Evolutionary conservation across 92 coral and sea anemone species (phyloP).

Genomic region (Diadumene lineata): DNA sequence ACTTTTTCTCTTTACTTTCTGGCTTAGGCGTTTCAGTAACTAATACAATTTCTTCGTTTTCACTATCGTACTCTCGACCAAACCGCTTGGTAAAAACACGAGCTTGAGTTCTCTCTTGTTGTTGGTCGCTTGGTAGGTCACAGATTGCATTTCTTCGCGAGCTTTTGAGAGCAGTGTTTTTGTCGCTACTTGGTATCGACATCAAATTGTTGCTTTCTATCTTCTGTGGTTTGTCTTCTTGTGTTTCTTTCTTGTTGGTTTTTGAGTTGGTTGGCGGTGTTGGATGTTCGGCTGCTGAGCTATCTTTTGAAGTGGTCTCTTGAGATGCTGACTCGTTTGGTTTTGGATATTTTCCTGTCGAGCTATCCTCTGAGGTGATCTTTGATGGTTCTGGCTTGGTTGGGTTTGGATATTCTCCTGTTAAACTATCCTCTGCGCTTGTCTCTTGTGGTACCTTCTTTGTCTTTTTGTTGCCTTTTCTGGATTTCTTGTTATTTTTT

Average conservation of each 20-base stretch:
- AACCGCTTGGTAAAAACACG: not conserved
- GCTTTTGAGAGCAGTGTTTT: not conserved
- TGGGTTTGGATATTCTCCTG: not conserved
- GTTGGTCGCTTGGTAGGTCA: not conserved
- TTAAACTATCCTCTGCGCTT: not conserved
- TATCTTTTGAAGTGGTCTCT: not conserved
- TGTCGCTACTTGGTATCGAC: not conserved
- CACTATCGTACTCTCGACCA: not conserved
- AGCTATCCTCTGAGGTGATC: not conserved
- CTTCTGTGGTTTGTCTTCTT: not conserved
- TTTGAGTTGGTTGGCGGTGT: too few species aligned
- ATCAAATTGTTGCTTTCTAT: not conserved
- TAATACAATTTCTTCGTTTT: not conserved
- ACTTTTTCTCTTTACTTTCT: not conserved
- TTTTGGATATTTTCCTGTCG: not conserved
- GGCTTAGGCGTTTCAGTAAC: not conserved
- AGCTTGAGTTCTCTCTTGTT: not conserved
- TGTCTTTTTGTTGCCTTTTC: not conserved
- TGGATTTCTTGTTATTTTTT: not conserved
- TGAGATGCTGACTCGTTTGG: not conserved
- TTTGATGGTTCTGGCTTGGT: not conserved
- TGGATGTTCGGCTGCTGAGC: not conserved
- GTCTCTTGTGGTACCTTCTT: not conserved
- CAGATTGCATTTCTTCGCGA: not conserved
- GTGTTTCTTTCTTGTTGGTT: not conserved